A percentile compares a stretch with the other conserved stretches of the same genome.
Conservation (phyloP, 2,797 vertebrate genomes). For the Parotocinclus haroldoi region DNA sequence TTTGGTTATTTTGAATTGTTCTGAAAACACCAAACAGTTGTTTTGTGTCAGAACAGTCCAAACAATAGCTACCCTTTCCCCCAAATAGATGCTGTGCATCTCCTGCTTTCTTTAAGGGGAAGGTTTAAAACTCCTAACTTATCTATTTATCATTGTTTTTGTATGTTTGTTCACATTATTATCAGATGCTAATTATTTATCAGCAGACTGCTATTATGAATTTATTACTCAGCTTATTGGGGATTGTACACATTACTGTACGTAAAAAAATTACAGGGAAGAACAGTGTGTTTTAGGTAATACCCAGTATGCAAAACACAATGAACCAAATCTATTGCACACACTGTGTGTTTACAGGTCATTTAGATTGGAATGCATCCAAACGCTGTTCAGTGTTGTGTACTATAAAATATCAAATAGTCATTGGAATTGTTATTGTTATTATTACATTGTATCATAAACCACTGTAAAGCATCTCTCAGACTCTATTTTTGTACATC, state of each 20-base stretch:
- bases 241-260: constrained; percentile 5
- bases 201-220: constrained; percentile 51
- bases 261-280: constrained; percentile 32
- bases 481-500: constrained; percentile 75
- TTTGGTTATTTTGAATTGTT: too few species aligned
- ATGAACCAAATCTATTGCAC: not conserved
- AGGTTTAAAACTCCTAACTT: constrained; percentile 65
- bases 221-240: constrained; percentile 43
- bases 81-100: constrained; percentile 66
- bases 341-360: not conserved
- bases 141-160: constrained; percentile 71
- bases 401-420: too few species aligned
- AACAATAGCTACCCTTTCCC: not conserved
- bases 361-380: not conserved
- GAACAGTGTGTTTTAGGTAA: constrained; percentile 12
- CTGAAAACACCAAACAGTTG: too few species aligned
- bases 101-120: constrained; percentile 59
- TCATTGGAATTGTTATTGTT: too few species aligned
- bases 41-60: too few species aligned
- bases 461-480: constrained; percentile 21
- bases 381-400: constrained; percentile 21
- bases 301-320: constrained; percentile 19
- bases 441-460: too few species aligned
- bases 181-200: constrained; percentile 60
- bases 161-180: constrained; percentile 55